Base-by-base conservation (phyloP, 1,140 invertebrate species). In the Diabrotica undecimpunctata region DNA sequence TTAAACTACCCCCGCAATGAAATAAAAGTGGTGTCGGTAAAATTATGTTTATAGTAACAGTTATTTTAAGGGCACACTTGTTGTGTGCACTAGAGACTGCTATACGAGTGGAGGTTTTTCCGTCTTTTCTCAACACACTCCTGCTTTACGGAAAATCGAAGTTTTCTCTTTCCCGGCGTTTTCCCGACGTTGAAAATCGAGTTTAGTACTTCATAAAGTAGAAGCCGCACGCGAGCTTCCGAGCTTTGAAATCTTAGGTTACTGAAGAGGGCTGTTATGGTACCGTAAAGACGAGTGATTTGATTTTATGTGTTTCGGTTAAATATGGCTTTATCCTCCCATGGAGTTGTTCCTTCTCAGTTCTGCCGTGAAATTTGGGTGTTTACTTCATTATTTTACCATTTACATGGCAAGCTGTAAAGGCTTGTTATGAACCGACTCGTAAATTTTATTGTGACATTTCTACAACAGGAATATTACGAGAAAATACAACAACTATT, bases 1-100 rank as follows among this genome's bases (percentile, higher is more conserved):
- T 60, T 56, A 58, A 66, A 66, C 62, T 65, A 69, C 58, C 67
- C 69, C 64, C 67, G 62, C 70, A 62, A 71, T 68, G 68, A 74
- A 74, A 76, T 75, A 75, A 75, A 75, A 76, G 70, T 76, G 75
- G 72, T 76, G 67, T 59, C 72, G 69, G 67, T 66, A 67, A 73
- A 77, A 78, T 78, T 78, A 78, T 78, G 77, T 78, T 78, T 78
- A 78, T 78, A 76, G 77, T 78, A 75, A 75, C 75, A 74, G 74
- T 78, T 78, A 77, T 74, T 75, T 75, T 75, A 75, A 78, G 73
- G 72, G 74, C 75, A 77, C 77, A 78, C 75, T 77, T 77, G 76
- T 77, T 77, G 76, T 77, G 69, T 72, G 61, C 70, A 66, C 66
- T 63, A 68, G 66, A 69, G 55, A 65, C 50, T n/a, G 50, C n/a